phyloP scores from a whole-genome alignment of 1,140 invertebrate species.

The Euura lappo region DNA sequence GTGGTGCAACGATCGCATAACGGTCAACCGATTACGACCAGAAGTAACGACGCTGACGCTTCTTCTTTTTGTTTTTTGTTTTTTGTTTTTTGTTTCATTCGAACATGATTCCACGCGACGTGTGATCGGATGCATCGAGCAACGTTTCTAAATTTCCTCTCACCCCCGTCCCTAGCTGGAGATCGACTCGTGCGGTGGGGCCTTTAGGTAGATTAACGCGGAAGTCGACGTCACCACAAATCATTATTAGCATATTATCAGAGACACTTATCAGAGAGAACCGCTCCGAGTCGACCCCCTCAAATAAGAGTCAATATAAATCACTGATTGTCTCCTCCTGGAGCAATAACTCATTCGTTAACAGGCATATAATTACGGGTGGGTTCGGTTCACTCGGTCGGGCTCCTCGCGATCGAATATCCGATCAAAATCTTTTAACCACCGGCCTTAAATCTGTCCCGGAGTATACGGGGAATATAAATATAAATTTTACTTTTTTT shows the following conservation, averaged over 20 bases:
- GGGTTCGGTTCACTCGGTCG: neutral
- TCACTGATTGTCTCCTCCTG: constrained; percentile 41
- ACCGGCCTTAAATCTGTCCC: constrained; percentile 19
- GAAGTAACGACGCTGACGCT: too few species aligned
- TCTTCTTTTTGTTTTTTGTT: too few species aligned
- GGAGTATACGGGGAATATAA: neutral
- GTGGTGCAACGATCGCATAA: too few species aligned
- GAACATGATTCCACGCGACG: neutral
- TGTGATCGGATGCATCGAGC: neutral
- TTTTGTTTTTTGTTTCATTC: too few species aligned
- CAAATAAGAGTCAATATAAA: constrained; percentile 41
- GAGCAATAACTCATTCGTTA: constrained; percentile 47
- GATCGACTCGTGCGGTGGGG: constrained; percentile 30
- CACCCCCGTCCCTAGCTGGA: neutral
- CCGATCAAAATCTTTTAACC: constrained; percentile 25
- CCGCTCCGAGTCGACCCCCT: constrained; percentile 15
- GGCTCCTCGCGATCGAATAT: constrained; percentile 7
- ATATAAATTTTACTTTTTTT: too few species aligned
- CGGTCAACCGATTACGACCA: too few species aligned
- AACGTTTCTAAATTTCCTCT: constrained; percentile 28
- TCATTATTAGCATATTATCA: constrained; percentile 54
- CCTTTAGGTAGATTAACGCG: constrained; percentile 44
- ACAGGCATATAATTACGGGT: constrained; percentile 42
- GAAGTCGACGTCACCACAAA: constrained; percentile 44
- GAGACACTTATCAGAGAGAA: constrained; percentile 41